A percentile compares a stretch with the other conserved stretches of the same genome.
Evolutionary conservation across 2,113 vertebrate species (phyloP).

Genomic region (zebrafish (Danio rerio)): GRCz12tu NC_133188.1:42175001-42175500

Average conservation of each 20-base stretch:
- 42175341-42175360: neutral
- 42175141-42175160: neutral
- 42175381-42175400: neutral
- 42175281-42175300: neutral
- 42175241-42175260: neutral
- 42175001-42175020: no score
- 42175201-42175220: neutral
- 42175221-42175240: neutral
- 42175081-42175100: no score
- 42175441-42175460: neutral
- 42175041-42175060: no score
- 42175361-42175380: neutral
- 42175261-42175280: neutral
- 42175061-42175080: no score
- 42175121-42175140: no score
- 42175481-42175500: slow-evolving; percentile 25
- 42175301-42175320: neutral
- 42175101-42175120: no score
- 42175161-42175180: neutral
- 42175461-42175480: slow-evolving; percentile 29
- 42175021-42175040: no score
- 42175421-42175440: slow-evolving; percentile 26
- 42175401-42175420: slow-evolving; percentile 5
- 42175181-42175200: neutral
- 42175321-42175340: neutral